Evolutionary conservation across 1,140 invertebrate genomes (phyloP).

Genomic region (Pararge aegeria): DNA sequence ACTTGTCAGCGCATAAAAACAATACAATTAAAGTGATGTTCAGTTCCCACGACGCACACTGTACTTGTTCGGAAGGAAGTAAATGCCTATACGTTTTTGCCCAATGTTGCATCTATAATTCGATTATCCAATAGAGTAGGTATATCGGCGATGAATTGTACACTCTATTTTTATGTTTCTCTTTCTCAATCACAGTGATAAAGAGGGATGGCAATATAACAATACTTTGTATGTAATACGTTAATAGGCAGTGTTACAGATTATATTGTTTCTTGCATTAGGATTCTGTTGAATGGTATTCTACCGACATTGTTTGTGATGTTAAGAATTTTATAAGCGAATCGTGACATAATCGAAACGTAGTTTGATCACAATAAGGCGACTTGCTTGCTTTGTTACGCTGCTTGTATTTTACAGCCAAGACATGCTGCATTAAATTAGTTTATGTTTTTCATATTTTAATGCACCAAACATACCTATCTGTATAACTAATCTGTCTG

Average conservation of each 20-base stretch:
- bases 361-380: neutral
- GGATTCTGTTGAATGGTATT: constrained; percentile 20
- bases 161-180: constrained; percentile 3
- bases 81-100: constrained; percentile 16
- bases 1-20: neutral
- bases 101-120: constrained; percentile 25
- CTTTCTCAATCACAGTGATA: constrained; percentile 4
- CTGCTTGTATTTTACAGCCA: neutral
- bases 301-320: constrained; percentile 16
- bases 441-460: too few species aligned
- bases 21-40: constrained; percentile 3
- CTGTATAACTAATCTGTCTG: too few species aligned
- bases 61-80: constrained; percentile 27
- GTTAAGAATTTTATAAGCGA: constrained; percentile 21
- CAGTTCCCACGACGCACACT: constrained; percentile 12
- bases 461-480: too few species aligned
- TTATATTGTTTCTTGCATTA: constrained; percentile 11
- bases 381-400: neutral
- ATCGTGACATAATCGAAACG: constrained; percentile 14
- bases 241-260: constrained; percentile 11
- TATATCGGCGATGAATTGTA: neutral
- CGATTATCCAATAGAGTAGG: constrained; percentile 28
- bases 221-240: constrained; percentile 10
- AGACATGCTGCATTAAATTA: too few species aligned
- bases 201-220: constrained; percentile 6